Conservation (phyloP, 2,113 vertebrate species). For the Desmodus rotundus region DNA sequence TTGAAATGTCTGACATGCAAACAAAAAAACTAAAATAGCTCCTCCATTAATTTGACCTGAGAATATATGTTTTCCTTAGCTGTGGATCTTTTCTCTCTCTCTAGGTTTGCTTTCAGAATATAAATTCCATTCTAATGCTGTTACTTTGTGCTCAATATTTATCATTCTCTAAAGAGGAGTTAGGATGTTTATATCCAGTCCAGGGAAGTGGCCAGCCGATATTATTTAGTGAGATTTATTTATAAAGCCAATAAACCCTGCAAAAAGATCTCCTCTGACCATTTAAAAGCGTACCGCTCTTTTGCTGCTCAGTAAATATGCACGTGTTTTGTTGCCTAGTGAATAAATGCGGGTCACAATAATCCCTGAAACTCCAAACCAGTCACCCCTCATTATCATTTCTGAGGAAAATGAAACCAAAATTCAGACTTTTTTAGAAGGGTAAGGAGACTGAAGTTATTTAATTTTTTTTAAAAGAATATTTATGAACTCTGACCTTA, state of each 20-base stretch:
- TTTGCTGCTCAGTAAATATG: slow-evolving; percentile 73
- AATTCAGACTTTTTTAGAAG: slow-evolving; percentile 61
- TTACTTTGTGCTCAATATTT: slow-evolving; percentile 62
- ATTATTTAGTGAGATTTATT: slow-evolving; percentile 68
- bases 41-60: background rate
- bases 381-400: background rate
- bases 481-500: slow-evolving; percentile 66
- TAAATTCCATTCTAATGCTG: slow-evolving; percentile 15
- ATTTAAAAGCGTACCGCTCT: slow-evolving; percentile 37
- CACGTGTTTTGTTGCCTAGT: slow-evolving; percentile 63
- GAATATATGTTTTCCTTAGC: background rate
- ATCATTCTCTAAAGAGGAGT: background rate
- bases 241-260: slow-evolving; percentile 54
- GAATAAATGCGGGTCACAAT: slow-evolving; percentile 64
- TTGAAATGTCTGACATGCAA: background rate
- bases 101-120: slow-evolving; percentile 31
- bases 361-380: slow-evolving; percentile 55
- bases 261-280: slow-evolving; percentile 62
- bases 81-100: background rate
- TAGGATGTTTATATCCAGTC: slow-evolving; percentile 18
- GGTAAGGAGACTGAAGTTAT: background rate
- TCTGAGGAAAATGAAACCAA: background rate
- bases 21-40: background rate
- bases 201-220: slow-evolving; percentile 39
- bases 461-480: slow-evolving; percentile 62